Evolutionary conservation across 2,888 invertebrate species (phyloP).

Genomic region (Drosophila borborema): DNA sequence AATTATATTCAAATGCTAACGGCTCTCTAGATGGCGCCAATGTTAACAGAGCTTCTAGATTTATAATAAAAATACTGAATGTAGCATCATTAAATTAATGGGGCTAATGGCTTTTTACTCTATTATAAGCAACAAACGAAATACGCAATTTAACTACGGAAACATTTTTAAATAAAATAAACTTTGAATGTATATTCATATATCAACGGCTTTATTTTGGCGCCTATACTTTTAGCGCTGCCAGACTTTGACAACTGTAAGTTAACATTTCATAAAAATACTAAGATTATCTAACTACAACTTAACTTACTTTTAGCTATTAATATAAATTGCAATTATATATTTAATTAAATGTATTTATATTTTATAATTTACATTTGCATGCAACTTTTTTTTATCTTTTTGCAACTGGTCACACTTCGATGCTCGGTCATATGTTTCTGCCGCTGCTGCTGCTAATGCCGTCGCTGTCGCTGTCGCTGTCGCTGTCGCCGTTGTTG

Average conservation of each 20-base stretch:
- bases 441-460: conserved; percentile 14
- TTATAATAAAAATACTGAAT: neutral
- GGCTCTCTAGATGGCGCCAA: conserved; percentile 9
- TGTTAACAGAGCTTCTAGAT: conserved; percentile 28
- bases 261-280: conserved; percentile 2
- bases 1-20: conserved; percentile 30
- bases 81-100: neutral
- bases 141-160: neutral
- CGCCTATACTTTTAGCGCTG: conserved; percentile 6
- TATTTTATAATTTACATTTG: no score
- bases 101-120: neutral
- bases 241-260: conserved; percentile 25
- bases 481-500: conserved; percentile 15
- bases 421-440: conserved; percentile 29
- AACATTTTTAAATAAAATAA: neutral
- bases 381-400: neutral
- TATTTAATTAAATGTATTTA: neutral
- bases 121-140: no score
- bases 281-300: neutral
- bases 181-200: conserved; percentile 25
- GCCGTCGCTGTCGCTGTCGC: conserved; percentile 20
- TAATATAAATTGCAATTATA: neutral
- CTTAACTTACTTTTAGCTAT: no score
- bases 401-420: conserved; percentile 34
- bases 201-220: conserved; percentile 3